Percentiles rank a stretch among this genome's conserved stretches.
Evolutionary conservation across 2,888 invertebrate genomes (phyloP).

Genomic region (Penaeus monodon): DNA sequence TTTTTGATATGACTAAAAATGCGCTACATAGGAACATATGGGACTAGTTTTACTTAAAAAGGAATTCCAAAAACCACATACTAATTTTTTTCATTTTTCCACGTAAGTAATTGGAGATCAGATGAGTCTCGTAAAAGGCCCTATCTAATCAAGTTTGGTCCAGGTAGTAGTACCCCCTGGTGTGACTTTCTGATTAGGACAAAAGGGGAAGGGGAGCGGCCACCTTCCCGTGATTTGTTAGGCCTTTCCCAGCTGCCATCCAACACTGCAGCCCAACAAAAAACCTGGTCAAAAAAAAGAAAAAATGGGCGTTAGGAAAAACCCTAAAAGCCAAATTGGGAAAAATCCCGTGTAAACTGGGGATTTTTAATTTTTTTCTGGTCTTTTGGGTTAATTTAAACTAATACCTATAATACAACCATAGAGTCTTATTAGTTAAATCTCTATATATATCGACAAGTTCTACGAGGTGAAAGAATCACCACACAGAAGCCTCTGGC

Average conservation of each 20-base stretch:
- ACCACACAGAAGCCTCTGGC: no score
- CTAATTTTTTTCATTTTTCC: neutral
- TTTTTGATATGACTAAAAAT: no score
- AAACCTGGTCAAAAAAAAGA: conserved; percentile 12
- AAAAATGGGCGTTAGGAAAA: neutral
- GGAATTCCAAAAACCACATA: neutral
- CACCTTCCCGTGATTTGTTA: conserved; percentile 47
- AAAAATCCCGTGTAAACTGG: no score
- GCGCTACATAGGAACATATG: neutral
- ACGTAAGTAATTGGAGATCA: no score
- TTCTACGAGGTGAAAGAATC: no score
- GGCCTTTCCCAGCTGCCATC: conserved; percentile 48
- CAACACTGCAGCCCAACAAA: conserved; percentile 48
- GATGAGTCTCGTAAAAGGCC: neutral
- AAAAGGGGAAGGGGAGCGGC: conserved; percentile 43
- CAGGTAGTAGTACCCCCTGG: neutral
- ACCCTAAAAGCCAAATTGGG: no score
- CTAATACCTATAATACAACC: no score
- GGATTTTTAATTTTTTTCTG: no score
- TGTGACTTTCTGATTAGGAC: neutral
- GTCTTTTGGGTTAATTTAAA: no score
- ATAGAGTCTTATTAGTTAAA: no score
- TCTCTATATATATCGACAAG: no score
- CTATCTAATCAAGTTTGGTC: neutral
- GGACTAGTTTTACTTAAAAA: conserved; percentile 7